phyloP scores from a whole-genome alignment of 2,888 invertebrate genomes.

The Andrena marginata region DNA sequence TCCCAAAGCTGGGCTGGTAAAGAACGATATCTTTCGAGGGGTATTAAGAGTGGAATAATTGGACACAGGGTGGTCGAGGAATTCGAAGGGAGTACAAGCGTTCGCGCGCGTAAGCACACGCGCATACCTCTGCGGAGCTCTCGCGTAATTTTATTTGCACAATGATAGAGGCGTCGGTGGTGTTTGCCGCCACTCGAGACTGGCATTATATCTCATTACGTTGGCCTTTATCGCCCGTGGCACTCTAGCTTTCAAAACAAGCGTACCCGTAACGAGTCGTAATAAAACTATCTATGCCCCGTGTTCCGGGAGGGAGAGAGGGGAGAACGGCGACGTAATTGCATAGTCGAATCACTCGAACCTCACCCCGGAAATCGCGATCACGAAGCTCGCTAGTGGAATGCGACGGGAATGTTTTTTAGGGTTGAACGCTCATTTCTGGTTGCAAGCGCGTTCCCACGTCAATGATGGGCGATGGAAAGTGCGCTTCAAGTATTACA shows the following conservation, averaged over 20 bases:
- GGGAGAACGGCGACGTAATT: not conserved
- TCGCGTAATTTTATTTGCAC: constrained; percentile 63
- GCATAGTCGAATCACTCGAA: not conserved
- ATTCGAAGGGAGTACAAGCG: constrained; percentile 14
- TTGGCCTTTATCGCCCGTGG: constrained; percentile 58
- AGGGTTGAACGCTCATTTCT: not conserved
- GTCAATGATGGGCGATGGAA: not conserved
- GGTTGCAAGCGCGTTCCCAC: not conserved
- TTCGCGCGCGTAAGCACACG: constrained; percentile 9
- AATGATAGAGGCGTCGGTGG: constrained; percentile 56
- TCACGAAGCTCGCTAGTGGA: not conserved
- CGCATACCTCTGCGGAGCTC: constrained; percentile 12
- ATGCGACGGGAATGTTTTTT: not conserved
- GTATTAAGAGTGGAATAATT: constrained; percentile 13
- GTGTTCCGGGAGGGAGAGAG: not conserved
- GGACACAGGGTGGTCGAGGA: constrained; percentile 24
- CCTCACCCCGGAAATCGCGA: constrained; percentile 16
- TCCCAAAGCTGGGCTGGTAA: not conserved
- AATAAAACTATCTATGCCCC: constrained; percentile 36
- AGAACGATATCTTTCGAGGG: not conserved
- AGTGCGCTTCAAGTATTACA: not conserved
- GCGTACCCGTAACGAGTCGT: constrained; percentile 23
- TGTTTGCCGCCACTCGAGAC: constrained; percentile 58
- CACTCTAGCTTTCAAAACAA: constrained; percentile 59
- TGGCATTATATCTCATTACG: constrained; percentile 63